A percentile compares a stretch with the other conserved stretches of the same genome.
Conservation (phyloP, 2,113 vertebrate genomes). For the Serilophus lunatus region DNA sequence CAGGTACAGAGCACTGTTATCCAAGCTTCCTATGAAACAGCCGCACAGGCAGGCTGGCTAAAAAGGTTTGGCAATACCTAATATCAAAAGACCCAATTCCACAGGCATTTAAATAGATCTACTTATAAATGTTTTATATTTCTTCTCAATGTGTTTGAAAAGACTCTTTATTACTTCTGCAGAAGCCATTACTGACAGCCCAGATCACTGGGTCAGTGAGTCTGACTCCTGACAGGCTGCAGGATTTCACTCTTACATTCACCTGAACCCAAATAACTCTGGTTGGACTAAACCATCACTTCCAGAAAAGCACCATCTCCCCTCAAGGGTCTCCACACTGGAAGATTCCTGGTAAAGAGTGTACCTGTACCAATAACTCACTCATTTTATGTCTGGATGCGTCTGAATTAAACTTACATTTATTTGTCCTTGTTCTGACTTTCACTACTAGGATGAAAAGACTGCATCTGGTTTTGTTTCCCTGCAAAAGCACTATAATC, state of each 20-base stretch:
- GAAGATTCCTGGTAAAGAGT: background rate
- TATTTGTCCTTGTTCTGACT: conserved; percentile 52
- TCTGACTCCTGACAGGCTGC: background rate
- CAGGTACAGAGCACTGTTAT: background rate
- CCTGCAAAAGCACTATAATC: conserved; percentile 35
- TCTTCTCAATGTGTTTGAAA: background rate
- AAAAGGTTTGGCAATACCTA: background rate
- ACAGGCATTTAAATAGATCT: background rate
- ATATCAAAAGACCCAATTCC: background rate
- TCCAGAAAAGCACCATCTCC: background rate
- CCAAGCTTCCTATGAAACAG: background rate
- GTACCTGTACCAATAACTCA: background rate
- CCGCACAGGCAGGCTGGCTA: background rate
- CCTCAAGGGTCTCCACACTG: background rate
- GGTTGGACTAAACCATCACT: background rate
- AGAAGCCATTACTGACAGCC: background rate
- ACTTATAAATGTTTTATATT: background rate
- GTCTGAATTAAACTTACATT: conserved; percentile 6
- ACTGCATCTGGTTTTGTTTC: conserved; percentile 30
- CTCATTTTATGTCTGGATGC: background rate
- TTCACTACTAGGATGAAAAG: background rate
- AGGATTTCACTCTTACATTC: background rate
- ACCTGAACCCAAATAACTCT: background rate
- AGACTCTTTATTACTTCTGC: conserved; percentile 5
- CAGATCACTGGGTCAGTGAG: background rate